Evolutionary conservation across 2,797 vertebrate genomes (phyloP), one percentile per base, ranked within the genome.

Genomic region (Chaetophractus vellerosus): DNA sequence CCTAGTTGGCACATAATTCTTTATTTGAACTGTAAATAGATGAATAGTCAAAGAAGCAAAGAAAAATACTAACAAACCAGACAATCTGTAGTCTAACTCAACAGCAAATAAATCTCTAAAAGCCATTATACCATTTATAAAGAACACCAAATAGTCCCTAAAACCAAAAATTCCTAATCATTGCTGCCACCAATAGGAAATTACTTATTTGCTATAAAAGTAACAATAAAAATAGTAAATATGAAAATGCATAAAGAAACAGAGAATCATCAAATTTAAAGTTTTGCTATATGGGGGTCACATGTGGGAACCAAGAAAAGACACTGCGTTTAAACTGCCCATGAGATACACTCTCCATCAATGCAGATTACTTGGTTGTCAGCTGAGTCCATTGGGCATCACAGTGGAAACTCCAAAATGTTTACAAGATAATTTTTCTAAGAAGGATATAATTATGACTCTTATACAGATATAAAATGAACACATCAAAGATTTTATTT

Each of bases 351-450:
- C 41, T 12, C 26, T 55, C 26, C 23, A 93, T 9, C 41, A 55
- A 18, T 14, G 15, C 4, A 57, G 14, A 6, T n/a, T 84, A 48
- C 5, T 71, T 9, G 63, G 14, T 33, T 24, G 3, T 59, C 57
- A 81, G 15, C 33, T 16, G 41, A 87, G 75, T 63, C 23, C 14
- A 75, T 0, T 36, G 7, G 28, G 16, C 59, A 90, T 69, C 14
- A 5, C 21, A 80, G 33, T 57, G 64, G 18, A 71, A 26, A 1
- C 33, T 87, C 74, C 23, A 74, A 63, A 86, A 63, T 80, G 36
- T 87, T 81, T 52, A 50, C 76, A 93, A n/a, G 61, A 33, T 41
- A 64, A 61, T 68, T 87, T 81, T 86, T 95, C 72, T 78, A 38
- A 55, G 88, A 94, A 74, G 9, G 8, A 33, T 59, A 28, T 71